Base-by-base conservation (phyloP, 2,888 invertebrate species). In the Exephanes ischioxanthus region DNA sequence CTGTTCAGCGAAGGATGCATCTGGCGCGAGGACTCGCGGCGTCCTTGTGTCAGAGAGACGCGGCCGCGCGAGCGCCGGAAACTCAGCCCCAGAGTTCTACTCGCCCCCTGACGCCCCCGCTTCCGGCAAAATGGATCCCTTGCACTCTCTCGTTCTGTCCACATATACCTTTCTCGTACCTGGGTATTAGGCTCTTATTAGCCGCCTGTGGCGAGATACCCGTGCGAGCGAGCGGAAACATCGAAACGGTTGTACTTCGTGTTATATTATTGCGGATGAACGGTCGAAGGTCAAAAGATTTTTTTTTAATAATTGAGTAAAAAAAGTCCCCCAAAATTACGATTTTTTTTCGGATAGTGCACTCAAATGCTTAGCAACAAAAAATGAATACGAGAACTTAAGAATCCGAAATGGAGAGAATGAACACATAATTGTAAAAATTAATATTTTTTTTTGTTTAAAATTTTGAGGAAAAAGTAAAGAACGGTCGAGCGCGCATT, bases 1-100 rank as follows among this genome's bases (percentile, higher is more conserved):
- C 89, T 91, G 92, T 90, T 91, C 92, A 93, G 89, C 92, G 91
- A 91, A 93, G 93, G 93, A 93, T 93, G 93, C 93, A 93, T 93
- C 91, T 92, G 88, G 93, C 93, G 93, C 93, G 93, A 93, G 93
- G 93, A 91, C 93, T 90, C 90, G 87, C 45, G 76, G 85, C 89
- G 93, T 93, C 93, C 93, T 93, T 93, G 92, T 83, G 90, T 90
- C 90, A 58, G 77, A 83, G 83, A 75, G 58, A 48, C 45, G 41
- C 48, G 48, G 37, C 72, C 45, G 53, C 19, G 14, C 45, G 84
- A 88, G 89, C 91, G 88, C 89, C 92, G 93, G 92, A 92, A 92
- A 91, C 90, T 89, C 89, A 90, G 88, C 91, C 51, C 68, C 45
- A 67, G 67, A 45, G 53, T 30, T 79, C 61, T 61, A 48, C 90